Evolutionary conservation across 2,888 invertebrate species (phyloP).

Genomic region (Torymus texanus): DNA sequence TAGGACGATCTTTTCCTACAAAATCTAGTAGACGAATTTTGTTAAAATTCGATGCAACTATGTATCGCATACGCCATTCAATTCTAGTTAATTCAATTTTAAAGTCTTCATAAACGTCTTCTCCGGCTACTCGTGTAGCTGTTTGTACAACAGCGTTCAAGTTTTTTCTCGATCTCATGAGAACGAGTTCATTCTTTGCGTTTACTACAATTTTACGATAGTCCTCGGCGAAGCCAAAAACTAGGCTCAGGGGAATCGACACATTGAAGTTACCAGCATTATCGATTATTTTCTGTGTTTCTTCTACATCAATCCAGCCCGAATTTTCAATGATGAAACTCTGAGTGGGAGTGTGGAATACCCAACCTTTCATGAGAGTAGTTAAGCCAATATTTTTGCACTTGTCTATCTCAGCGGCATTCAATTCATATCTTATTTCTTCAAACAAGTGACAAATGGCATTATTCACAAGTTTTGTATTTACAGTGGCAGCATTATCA

Average conservation of each 20-base stretch:
- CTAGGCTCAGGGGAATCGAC: slow-evolving; percentile 32
- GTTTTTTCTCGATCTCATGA: slow-evolving; percentile 41
- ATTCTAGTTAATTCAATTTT: slow-evolving; percentile 60
- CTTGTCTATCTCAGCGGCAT: too few species aligned
- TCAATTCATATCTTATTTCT: too few species aligned
- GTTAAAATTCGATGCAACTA: slow-evolving; percentile 45
- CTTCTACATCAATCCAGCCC: slow-evolving; percentile 58
- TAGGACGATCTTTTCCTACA: slow-evolving; percentile 52
- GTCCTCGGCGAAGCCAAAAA: slow-evolving; percentile 49
- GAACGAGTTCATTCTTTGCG: slow-evolving; percentile 46
- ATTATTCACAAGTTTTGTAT: too few species aligned
- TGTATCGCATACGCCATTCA: slow-evolving; percentile 31
- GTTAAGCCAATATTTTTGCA: too few species aligned
- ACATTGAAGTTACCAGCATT: slow-evolving; percentile 35
- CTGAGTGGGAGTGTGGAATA: slow-evolving; percentile 61
- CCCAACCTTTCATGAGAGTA: slow-evolving; percentile 64
- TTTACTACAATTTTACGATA: slow-evolving; percentile 46
- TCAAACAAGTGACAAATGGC: too few species aligned
- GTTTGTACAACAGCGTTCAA: slow-evolving; percentile 46
- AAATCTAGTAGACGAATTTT: slow-evolving; percentile 58
- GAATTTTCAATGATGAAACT: slow-evolving; percentile 57
- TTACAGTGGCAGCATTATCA: too few species aligned
- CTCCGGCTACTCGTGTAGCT: slow-evolving; percentile 42
- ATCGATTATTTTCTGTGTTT: neutral
- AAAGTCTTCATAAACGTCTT: slow-evolving; percentile 60